phyloP scores from a whole-genome alignment of 2,888 invertebrate genomes.

The Drosophila maculinotata region DNA sequence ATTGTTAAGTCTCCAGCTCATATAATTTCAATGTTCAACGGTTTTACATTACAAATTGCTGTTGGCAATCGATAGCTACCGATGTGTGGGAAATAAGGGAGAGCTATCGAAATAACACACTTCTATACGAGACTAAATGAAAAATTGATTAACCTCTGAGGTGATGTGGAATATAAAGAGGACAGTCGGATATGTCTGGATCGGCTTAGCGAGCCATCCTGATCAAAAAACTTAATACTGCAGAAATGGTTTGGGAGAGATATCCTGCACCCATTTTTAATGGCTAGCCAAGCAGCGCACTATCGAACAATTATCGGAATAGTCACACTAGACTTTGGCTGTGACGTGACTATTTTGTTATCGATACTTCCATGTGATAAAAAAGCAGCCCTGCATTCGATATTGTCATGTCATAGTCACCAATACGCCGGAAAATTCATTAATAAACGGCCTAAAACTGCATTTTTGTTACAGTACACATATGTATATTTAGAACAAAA shows the following conservation, averaged over 20 bases:
- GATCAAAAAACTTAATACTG: no score
- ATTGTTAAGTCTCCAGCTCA: no score
- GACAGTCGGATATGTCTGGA: no score
- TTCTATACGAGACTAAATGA: no score
- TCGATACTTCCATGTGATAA: constrained; percentile 28
- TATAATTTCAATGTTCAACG: neutral
- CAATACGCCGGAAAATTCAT: constrained; percentile 53
- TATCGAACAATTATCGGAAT: neutral
- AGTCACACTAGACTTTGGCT: constrained; percentile 6
- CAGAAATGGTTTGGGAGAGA: no score
- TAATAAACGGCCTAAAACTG: constrained; percentile 64
- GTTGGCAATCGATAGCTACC: neutral
- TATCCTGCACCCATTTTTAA: no score
- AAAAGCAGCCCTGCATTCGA: constrained; percentile 40
- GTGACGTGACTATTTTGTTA: constrained; percentile 5
- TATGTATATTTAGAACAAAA: constrained; percentile 59
- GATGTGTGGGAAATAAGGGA: no score
- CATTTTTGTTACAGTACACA: constrained; percentile 63
- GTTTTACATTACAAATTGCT: neutral
- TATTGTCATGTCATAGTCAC: constrained; percentile 66
- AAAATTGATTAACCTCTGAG: no score
- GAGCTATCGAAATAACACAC: neutral
- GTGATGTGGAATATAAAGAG: no score
- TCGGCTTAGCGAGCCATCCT: no score
- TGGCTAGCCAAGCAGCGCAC: no score